Evolutionary conservation across 2,797 vertebrate species (phyloP).

Genomic region (Poecilia picta): DNA sequence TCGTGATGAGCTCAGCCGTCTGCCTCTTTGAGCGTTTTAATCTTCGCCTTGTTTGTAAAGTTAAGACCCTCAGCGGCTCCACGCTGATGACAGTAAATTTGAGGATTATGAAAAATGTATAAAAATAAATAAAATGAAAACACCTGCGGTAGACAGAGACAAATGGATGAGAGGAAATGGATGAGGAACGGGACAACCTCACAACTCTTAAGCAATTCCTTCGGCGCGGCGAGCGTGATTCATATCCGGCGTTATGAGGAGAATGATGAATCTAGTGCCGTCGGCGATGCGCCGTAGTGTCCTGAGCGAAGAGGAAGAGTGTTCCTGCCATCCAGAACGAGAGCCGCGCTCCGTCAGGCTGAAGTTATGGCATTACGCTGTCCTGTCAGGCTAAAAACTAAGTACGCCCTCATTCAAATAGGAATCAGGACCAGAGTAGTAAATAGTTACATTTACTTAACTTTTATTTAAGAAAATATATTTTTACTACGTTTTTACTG

Average conservation of each 20-base stretch:
- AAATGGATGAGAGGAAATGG: constrained; percentile 48
- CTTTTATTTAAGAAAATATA: too few species aligned
- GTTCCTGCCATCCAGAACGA: constrained; percentile 46
- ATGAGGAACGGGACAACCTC: constrained; percentile 51
- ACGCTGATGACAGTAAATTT: constrained; percentile 57
- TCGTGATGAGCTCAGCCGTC: constrained; percentile 49
- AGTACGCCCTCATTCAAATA: neutral
- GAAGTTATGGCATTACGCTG: constrained; percentile 10
- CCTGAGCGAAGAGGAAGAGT: constrained; percentile 42
- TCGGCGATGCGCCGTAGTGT: constrained; percentile 48
- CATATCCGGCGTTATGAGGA: constrained; percentile 64
- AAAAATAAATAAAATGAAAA: constrained; percentile 11
- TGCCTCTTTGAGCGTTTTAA: constrained; percentile 41
- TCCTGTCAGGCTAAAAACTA: neutral
- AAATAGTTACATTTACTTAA: too few species aligned
- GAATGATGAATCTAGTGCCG: constrained; percentile 67
- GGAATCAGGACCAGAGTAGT: neutral
- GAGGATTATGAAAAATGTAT: constrained; percentile 15
- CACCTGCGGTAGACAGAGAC: constrained; percentile 61
- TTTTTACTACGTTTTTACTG: too few species aligned
- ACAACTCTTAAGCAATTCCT: constrained; percentile 70
- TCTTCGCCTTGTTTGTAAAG: constrained; percentile 56
- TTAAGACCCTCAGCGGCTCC: constrained; percentile 36
- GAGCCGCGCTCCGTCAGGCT: constrained; percentile 21
- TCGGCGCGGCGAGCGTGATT: constrained; percentile 59